Percentiles rank a stretch among this genome's conserved stretches.
These are phyloP conservation scores for Heliconius himera DNA, from an alignment of 1,140 invertebrate genomes.

Conservation along the genomic window DNA sequence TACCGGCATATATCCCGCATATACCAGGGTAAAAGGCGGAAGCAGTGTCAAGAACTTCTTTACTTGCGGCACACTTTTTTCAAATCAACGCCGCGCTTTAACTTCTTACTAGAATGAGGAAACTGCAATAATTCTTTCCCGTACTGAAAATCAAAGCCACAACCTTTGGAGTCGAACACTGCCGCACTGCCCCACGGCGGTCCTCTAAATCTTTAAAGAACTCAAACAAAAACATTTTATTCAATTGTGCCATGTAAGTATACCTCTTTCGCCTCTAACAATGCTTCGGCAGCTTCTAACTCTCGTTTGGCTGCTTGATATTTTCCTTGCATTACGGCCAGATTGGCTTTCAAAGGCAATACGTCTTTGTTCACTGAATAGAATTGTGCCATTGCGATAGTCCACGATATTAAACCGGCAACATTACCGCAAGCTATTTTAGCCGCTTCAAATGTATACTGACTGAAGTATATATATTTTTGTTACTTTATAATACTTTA, in stretches of 20 bases:
- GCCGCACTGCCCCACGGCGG: too few species aligned
- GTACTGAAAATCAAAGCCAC: too few species aligned
- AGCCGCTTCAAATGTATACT: slow-evolving; percentile 91
- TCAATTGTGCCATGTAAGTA: slow-evolving; percentile 75
- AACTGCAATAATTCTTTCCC: too few species aligned
- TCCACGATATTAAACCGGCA: slow-evolving; percentile 93
- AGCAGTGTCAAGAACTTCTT: not conserved
- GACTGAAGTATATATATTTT: slow-evolving; percentile 56
- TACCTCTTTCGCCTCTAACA: slow-evolving; percentile 88
- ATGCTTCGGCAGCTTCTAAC: slow-evolving; percentile 86
- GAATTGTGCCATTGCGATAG: slow-evolving; percentile 92
- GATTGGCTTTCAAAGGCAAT: slow-evolving; percentile 92
- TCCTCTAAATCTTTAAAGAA: too few species aligned
- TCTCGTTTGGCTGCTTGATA: slow-evolving; percentile 88
- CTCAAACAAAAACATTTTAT: too few species aligned
- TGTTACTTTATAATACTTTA: not conserved
- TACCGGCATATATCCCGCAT: not conserved
- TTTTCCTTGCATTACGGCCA: slow-evolving; percentile 87
- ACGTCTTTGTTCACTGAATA: slow-evolving; percentile 94
- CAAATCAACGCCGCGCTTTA: too few species aligned
- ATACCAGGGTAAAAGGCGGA: not conserved
- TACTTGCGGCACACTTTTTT: slow-evolving; percentile 63
- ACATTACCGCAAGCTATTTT: slow-evolving; percentile 94
- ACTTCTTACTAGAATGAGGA: too few species aligned
- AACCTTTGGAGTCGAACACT: too few species aligned